A percentile compares a stretch with the other conserved stretches of the same genome.
These are phyloP conservation scores for Neuroterus valhalla DNA, from an alignment of 1,140 invertebrate species.

Conservation along the genomic window DNA sequence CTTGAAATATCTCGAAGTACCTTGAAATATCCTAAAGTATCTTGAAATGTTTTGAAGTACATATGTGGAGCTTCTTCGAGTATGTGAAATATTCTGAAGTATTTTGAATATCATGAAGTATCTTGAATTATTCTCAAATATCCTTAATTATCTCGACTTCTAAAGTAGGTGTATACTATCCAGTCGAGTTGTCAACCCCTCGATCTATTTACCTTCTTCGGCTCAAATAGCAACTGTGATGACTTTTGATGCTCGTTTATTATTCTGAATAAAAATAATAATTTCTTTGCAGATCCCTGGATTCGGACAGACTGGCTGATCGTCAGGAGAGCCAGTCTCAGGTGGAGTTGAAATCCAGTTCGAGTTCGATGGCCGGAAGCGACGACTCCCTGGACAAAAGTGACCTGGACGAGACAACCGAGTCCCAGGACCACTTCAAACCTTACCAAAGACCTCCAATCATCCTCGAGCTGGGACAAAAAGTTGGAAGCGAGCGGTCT, in stretches of 20 bases:
- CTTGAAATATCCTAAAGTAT: no score
- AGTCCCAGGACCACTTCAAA: conserved; percentile 67
- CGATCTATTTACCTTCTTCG: no score
- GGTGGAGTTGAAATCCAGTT: conserved; percentile 70
- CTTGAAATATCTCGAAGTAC: no score
- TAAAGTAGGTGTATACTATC: no score
- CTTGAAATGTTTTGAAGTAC: no score
- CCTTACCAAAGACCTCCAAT: conserved; percentile 63
- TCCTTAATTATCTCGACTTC: no score
- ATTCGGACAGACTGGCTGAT: conserved; percentile 77
- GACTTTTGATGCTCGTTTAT: neutral
- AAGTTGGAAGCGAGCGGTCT: conserved; percentile 66
- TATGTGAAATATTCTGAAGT: no score
- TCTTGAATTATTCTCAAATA: no score
- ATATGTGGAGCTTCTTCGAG: no score
- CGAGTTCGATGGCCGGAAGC: conserved; percentile 76
- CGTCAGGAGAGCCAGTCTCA: conserved; percentile 58
- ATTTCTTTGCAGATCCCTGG: conserved; percentile 59
- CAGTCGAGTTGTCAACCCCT: no score
- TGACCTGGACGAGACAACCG: conserved; percentile 75
- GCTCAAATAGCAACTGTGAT: neutral
- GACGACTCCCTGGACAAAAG: conserved; percentile 80
- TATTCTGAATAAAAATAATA: no score
- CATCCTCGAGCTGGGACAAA: conserved; percentile 68
- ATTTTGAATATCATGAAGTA: no score